These are phyloP conservation scores for Cosmorhoe ocellata DNA, from an alignment of 2,888 invertebrate species.

Conservation along the genomic window DNA sequence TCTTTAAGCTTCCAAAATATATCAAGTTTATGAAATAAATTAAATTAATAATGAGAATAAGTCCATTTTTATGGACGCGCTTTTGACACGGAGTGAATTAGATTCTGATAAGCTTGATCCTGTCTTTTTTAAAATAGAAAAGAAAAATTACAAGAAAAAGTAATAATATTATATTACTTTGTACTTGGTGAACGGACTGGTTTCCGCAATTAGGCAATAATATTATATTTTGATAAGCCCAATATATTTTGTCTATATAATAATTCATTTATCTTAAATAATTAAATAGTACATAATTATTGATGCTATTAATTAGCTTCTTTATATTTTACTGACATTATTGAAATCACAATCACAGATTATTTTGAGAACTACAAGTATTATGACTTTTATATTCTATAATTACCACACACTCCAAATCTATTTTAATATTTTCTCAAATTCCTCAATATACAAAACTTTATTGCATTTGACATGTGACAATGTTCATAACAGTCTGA, in stretches of 20 bases:
- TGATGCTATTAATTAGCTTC: no score
- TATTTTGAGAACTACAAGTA: no score
- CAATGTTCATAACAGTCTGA: constrained; percentile 63
- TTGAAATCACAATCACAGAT: no score
- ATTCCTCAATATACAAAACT: constrained; percentile 11
- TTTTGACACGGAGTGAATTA: constrained; percentile 56
- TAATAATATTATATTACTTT: constrained; percentile 13
- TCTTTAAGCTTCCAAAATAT: constrained; percentile 48
- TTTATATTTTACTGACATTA: no score
- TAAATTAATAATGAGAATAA: constrained; percentile 64
- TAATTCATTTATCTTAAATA: no score
- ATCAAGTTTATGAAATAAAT: constrained; percentile 62
- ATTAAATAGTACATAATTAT: no score
- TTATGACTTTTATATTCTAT: no score
- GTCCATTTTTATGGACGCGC: constrained; percentile 63
- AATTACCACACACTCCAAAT: no score
- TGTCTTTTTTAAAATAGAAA: constrained; percentile 47
- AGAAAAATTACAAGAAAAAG: constrained; percentile 16
- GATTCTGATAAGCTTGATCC: constrained; percentile 57
- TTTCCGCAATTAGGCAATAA: no score
- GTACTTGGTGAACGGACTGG: no score
- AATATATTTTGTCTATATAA: no score
- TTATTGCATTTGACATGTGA: constrained; percentile 63
- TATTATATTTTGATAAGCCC: no score
- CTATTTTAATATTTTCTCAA: background rate